Evolutionary conservation across 2,113 vertebrate species (phyloP).

Genomic region (Heptranchias perlo): DNA sequence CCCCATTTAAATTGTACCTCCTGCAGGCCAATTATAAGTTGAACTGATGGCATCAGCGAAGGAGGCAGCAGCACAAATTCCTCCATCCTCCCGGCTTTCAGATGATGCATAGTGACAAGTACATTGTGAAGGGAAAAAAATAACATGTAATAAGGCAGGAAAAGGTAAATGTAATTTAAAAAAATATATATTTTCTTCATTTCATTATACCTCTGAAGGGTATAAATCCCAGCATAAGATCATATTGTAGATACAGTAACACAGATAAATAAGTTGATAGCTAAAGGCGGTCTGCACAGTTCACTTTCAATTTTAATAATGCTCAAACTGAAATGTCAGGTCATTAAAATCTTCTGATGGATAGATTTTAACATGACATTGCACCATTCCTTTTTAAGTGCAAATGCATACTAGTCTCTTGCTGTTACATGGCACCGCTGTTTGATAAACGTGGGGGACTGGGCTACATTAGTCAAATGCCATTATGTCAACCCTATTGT

Average conservation of each 20-base stretch:
- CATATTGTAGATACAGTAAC: background rate
- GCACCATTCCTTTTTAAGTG: background rate
- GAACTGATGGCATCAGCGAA: background rate
- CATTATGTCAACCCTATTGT: background rate
- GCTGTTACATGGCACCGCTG: background rate
- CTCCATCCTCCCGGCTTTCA: background rate
- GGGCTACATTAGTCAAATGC: background rate
- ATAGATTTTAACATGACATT: background rate
- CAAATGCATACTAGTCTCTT: background rate
- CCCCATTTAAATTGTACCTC: background rate
- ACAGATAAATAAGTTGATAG: background rate
- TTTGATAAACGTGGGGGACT: background rate
- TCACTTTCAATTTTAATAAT: background rate
- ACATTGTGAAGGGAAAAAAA: background rate
- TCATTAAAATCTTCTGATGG: background rate
- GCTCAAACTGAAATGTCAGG: slow-evolving; percentile 3
- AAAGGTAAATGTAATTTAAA: background rate
- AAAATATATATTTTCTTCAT: background rate
- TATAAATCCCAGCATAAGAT: background rate
- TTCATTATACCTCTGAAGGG: background rate
- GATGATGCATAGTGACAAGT: background rate
- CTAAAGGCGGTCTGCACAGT: background rate
- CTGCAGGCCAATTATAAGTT: background rate
- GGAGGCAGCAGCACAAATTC: background rate
- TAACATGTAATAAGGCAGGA: background rate